Evolutionary conservation across 2,113 vertebrate genomes (phyloP).

Genomic region (Podilymbus podiceps): DNA sequence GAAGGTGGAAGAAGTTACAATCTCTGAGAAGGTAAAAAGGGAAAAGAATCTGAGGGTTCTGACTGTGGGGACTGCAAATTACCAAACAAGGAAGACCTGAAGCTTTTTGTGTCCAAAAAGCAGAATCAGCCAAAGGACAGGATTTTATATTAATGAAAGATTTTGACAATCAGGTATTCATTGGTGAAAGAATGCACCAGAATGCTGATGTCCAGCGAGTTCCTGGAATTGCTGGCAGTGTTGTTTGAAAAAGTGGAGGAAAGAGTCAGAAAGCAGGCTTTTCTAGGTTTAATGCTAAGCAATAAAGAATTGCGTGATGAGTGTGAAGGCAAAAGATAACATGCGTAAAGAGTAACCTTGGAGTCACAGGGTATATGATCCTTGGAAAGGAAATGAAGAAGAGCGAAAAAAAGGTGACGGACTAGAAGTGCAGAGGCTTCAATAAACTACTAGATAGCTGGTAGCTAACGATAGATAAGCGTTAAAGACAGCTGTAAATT

Average conservation of each 20-base stretch:
- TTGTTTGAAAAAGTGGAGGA: background rate
- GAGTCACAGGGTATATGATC: background rate
- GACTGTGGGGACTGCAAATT: background rate
- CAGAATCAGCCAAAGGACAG: background rate
- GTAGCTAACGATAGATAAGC: background rate
- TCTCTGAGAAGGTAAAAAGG: background rate
- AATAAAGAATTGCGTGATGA: background rate
- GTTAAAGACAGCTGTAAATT: background rate
- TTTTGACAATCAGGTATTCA: background rate
- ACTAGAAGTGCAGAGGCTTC: background rate
- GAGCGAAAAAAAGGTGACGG: background rate
- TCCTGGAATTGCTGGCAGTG: background rate
- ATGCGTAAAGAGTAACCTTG: background rate
- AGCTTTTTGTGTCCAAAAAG: background rate
- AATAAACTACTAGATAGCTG: background rate
- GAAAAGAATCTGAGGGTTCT: background rate
- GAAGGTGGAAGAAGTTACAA: background rate
- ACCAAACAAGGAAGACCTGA: background rate
- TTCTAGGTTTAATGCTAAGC: background rate
- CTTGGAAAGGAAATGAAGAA: background rate
- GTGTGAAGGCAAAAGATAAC: background rate
- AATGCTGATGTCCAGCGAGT: fast-evolving
- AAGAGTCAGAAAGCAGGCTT: background rate
- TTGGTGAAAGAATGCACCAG: background rate
- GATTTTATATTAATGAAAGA: background rate